Conservation (phyloP, 2,113 vertebrate species). For the Puntigrus tetrazona region DNA sequence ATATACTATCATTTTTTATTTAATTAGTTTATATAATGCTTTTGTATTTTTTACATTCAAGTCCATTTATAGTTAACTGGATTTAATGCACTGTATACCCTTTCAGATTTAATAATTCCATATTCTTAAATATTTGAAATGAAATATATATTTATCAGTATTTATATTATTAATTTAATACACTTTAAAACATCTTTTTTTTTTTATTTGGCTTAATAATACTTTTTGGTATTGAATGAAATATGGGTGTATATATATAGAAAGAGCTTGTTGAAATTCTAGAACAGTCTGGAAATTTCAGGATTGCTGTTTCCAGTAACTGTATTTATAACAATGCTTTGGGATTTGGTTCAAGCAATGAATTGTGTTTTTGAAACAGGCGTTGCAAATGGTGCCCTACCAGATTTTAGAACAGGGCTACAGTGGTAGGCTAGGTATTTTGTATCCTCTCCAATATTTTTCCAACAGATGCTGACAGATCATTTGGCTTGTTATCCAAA, state of each 20-base stretch:
- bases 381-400: neutral
- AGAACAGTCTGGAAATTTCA: neutral
- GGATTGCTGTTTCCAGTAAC: neutral
- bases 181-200: too few relatives aligned
- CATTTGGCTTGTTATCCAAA: conserved; percentile 40
- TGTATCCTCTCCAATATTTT: conserved; percentile 33
- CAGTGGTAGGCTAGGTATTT: conserved; percentile 17
- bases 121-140: neutral
- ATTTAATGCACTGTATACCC: neutral
- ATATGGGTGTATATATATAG: neutral
- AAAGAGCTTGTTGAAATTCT: neutral
- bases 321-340: neutral
- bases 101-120: neutral
- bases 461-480: conserved; percentile 37
- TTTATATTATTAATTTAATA: neutral
- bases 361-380: neutral
- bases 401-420: neutral
- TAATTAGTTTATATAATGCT: neutral
- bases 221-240: neutral
- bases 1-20: neutral
- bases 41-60: neutral
- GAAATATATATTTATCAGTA: neutral
- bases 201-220: neutral
- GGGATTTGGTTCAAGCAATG: neutral
- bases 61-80: neutral